These are phyloP conservation scores for Tenualosa thibaudeaui DNA, from an alignment of 2,797 vertebrate species.

Conservation along the genomic window DNA sequence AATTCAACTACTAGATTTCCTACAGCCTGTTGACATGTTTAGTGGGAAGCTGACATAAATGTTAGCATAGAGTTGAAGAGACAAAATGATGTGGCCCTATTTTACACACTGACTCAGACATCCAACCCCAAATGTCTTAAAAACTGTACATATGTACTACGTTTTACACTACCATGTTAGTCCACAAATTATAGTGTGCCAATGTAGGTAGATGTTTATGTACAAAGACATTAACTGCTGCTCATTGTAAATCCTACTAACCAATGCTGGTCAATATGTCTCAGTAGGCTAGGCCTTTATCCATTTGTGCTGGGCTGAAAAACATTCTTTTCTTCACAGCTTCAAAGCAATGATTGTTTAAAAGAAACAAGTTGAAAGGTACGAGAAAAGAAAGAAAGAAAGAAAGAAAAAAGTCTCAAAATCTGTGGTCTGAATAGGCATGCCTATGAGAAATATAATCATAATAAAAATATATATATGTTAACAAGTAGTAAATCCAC, in stretches of 20 bases:
- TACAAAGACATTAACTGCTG: conserved; percentile 57
- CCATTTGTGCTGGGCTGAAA: conserved; percentile 40
- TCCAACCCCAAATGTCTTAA: conserved; percentile 36
- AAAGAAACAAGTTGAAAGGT: conserved; percentile 54
- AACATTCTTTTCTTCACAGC: conserved; percentile 54
- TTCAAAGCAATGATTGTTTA: conserved; percentile 43
- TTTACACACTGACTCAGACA: conserved; percentile 40
- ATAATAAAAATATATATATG: conserved; percentile 45
- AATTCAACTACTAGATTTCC: conserved; percentile 52
- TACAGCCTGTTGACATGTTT: conserved; percentile 29
- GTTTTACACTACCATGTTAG: conserved; percentile 42
- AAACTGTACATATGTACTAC: conserved; percentile 59
- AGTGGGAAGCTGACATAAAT: conserved; percentile 38
- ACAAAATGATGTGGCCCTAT: conserved; percentile 32
- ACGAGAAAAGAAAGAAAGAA: conserved; percentile 42
- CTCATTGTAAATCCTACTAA: conserved; percentile 37
- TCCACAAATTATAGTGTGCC: conserved; percentile 39
- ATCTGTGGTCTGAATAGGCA: neutral
- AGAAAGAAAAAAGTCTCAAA: conserved; percentile 18
- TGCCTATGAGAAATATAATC: conserved; percentile 41
- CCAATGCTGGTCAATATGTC: conserved; percentile 36
- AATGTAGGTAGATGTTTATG: conserved; percentile 53
- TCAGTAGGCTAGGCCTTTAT: conserved; percentile 27
- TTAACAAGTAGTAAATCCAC: conserved; percentile 46
- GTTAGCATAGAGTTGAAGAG: conserved; percentile 22